These are phyloP conservation scores for Chloroceryle aenea DNA, from an alignment of 2,113 vertebrate species.

Conservation along the genomic window DNA sequence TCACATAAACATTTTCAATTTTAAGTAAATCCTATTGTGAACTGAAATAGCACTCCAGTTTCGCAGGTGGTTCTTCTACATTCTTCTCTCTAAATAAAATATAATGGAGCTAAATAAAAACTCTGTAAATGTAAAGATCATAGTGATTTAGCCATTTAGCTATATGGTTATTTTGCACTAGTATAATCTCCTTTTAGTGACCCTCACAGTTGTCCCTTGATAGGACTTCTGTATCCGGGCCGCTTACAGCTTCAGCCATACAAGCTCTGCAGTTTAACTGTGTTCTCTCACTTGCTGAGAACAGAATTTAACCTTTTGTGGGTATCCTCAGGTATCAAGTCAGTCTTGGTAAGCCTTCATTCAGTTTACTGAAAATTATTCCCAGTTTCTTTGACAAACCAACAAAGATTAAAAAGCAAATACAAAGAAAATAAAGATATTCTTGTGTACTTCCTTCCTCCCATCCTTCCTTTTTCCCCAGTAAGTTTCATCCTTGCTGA, in stretches of 20 bases:
- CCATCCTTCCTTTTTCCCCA: neutral
- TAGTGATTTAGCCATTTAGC: neutral
- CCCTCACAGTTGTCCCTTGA: neutral
- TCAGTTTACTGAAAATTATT: neutral
- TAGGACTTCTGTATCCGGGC: neutral
- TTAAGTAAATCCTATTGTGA: neutral
- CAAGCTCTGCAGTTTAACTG: neutral
- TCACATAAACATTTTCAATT: neutral
- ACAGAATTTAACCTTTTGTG: neutral
- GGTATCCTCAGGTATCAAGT: neutral
- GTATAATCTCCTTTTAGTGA: neutral
- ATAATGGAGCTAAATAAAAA: neutral
- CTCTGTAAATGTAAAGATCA: neutral
- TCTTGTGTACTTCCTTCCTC: neutral
- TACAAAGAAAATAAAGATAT: neutral
- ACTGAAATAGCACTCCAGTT: neutral
- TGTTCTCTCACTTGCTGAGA: neutral
- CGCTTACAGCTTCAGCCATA: neutral
- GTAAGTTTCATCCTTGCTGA: neutral
- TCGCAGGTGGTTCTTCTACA: neutral
- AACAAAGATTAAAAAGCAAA: neutral
- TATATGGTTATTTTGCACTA: neutral
- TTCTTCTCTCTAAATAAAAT: neutral
- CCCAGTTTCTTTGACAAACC: neutral
- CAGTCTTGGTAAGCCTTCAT: neutral